Percentiles rank a stretch among this genome's conserved stretches.
phyloP scores from a whole-genome alignment of 2,113 vertebrate genomes.

The Pterophyllum scalare region DNA sequence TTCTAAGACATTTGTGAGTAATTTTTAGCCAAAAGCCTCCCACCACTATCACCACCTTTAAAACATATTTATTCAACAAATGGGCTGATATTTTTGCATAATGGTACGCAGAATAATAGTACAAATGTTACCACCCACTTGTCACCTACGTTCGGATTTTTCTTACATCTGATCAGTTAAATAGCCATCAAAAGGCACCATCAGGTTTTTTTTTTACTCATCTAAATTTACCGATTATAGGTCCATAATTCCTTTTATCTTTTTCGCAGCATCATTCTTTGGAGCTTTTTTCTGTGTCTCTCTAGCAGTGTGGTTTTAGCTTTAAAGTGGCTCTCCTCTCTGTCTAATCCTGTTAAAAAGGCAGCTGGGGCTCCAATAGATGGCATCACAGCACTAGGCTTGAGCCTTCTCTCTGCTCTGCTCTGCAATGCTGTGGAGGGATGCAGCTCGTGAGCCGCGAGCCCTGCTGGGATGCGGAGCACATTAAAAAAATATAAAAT shows the following conservation, averaged over 20 bases:
- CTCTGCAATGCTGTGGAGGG: conserved; percentile 3
- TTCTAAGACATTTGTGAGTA: neutral
- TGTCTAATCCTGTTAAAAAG: conserved; percentile 39
- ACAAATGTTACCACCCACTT: neutral
- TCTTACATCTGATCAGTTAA: neutral
- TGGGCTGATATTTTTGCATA: neutral
- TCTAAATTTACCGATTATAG: neutral
- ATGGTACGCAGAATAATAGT: neutral
- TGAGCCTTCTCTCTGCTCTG: conserved; percentile 65
- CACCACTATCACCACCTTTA: neutral
- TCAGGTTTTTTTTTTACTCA: conserved; percentile 33
- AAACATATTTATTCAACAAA: neutral
- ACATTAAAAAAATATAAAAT: conserved; percentile 18
- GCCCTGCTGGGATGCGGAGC: neutral
- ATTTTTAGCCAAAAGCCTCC: neutral
- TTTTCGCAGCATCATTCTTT: neutral
- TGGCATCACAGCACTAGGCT: conserved; percentile 98
- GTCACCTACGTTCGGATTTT: neutral
- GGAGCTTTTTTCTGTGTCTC: neutral
- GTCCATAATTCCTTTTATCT: neutral
- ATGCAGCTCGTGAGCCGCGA: conserved; percentile 5
- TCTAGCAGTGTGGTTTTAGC: neutral
- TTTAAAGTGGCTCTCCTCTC: conserved; percentile 17
- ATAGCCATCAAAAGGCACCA: neutral
- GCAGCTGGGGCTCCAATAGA: conserved; percentile 94